Percentiles rank a stretch among this genome's conserved stretches.
phyloP scores from a whole-genome alignment of 2,113 vertebrate genomes.

The Xyliphius kryptos region DNA sequence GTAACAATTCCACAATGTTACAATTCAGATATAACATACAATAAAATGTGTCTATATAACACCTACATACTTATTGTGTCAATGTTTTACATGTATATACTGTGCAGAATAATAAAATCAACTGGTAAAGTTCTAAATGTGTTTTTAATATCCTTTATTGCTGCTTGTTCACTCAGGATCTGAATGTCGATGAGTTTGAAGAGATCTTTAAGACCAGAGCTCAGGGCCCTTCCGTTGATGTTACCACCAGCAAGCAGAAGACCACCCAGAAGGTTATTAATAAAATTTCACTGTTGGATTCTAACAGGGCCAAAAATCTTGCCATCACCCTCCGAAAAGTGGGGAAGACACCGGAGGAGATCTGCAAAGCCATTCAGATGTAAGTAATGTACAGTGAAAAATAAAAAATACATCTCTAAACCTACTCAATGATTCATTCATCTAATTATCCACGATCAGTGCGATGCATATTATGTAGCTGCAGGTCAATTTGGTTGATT shows the following conservation, averaged over 20 bases:
- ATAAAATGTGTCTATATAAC: too few species aligned
- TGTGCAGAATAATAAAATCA: too few species aligned
- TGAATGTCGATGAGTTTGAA: slow-evolving; percentile 91
- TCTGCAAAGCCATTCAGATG: slow-evolving; percentile 90
- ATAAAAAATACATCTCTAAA: too few species aligned
- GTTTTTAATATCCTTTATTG: neutral
- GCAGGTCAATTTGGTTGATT: too few species aligned
- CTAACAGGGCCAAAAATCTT: slow-evolving; percentile 95
- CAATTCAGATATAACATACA: too few species aligned
- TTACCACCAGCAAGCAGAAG: slow-evolving; percentile 78
- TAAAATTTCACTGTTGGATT: slow-evolving; percentile 86
- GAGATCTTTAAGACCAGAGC: slow-evolving; percentile 98
- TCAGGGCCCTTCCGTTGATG: slow-evolving; percentile 80
- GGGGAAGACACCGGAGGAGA: slow-evolving; percentile 82
- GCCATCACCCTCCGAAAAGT: slow-evolving; percentile 95
- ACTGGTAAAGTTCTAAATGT: too few species aligned
- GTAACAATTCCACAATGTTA: slow-evolving; percentile 62
- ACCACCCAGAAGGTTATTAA: slow-evolving; percentile 75
- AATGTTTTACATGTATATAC: too few species aligned
- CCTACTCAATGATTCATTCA: too few species aligned
- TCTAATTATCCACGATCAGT: too few species aligned
- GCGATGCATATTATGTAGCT: too few species aligned
- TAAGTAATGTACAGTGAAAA: slow-evolving; percentile 57
- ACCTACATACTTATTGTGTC: too few species aligned
- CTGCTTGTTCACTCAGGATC: slow-evolving; percentile 62